These are phyloP conservation scores for Choloepus didactylus DNA, from an alignment of 2,797 vertebrate species.

Conservation along the genomic window DNA sequence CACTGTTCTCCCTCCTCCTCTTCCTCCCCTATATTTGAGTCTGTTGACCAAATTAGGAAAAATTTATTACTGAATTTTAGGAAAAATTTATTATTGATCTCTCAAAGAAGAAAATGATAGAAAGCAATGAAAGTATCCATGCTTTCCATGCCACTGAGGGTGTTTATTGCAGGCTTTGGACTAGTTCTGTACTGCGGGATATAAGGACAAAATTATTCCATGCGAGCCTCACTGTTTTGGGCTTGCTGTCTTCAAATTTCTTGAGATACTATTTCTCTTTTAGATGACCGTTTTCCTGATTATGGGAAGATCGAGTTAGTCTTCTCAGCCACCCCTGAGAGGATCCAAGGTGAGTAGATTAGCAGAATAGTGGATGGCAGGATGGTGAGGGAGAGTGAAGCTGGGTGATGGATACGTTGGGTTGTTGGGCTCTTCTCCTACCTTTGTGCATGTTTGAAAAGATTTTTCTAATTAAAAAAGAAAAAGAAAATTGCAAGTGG, in stretches of 20 bases:
- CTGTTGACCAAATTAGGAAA: not conserved
- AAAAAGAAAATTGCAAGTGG: not conserved
- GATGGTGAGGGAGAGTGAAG: not conserved
- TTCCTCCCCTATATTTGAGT: not conserved
- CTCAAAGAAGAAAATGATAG: not conserved
- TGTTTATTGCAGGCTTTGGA: not conserved
- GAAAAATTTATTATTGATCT: not conserved
- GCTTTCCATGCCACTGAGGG: rapidly evolving
- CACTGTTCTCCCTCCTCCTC: not conserved
- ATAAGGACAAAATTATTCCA: no score
- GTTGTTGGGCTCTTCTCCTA: rapidly evolving
- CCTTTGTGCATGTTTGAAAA: rapidly evolving
- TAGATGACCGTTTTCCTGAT: conserved; percentile 96
- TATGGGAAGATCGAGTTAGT: conserved; percentile 95
- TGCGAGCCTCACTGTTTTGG: not conserved
- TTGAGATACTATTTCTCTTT: conserved; percentile 81
- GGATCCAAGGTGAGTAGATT: conserved; percentile 91
- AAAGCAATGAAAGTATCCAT: rapidly evolving
- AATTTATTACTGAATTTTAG: no score
- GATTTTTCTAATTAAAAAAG: no score
- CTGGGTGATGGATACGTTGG: rapidly evolving
- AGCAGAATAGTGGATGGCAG: not conserved
- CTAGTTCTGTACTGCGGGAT: rapidly evolving
- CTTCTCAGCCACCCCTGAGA: conserved; percentile 95
- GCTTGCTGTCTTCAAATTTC: not conserved